These are phyloP conservation scores for Drosophila cardini DNA, from an alignment of 1,140 invertebrate species.

Conservation along the genomic window DNA sequence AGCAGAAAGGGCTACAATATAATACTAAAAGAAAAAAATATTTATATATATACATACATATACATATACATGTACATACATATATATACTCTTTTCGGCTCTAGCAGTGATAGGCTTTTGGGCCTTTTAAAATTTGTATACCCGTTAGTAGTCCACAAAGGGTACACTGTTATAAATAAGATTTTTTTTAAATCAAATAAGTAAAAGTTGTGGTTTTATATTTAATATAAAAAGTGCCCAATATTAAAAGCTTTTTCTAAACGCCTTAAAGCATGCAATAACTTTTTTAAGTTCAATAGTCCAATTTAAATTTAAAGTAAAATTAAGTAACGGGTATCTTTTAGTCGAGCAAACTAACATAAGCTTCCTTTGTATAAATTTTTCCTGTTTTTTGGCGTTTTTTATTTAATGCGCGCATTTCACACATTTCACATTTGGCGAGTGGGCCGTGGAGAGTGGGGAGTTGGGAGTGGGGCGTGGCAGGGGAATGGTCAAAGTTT, in stretches of 20 bases:
- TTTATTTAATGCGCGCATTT: slow-evolving; percentile 81
- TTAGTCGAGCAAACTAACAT: too few relatives aligned
- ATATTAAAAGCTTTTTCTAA: too few relatives aligned
- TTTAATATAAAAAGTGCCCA: too few relatives aligned
- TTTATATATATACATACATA: not conserved
- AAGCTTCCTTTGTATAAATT: not conserved
- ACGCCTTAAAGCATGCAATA: too few relatives aligned
- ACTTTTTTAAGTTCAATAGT: too few relatives aligned
- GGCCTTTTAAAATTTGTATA: not conserved
- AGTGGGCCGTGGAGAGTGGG: slow-evolving; percentile 31
- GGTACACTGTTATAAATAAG: too few relatives aligned
- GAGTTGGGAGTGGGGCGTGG: not conserved
- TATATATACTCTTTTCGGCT: slow-evolving; percentile 15
- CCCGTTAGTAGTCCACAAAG: too few relatives aligned
- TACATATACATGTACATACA: not conserved
- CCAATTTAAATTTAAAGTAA: too few relatives aligned
- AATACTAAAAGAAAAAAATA: slow-evolving; percentile 45
- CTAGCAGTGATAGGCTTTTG: slow-evolving; percentile 8
- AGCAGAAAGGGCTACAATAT: slow-evolving; percentile 25
- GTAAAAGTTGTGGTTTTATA: too few relatives aligned
- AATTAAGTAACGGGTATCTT: too few relatives aligned
- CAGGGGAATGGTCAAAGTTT: slow-evolving; percentile 58
- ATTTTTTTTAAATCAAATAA: too few relatives aligned
- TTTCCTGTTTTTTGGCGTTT: slow-evolving; percentile 56
- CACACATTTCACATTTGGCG: slow-evolving; percentile 71